phyloP scores from a whole-genome alignment of 1,140 invertebrate genomes.

The Nebria ingens region DNA sequence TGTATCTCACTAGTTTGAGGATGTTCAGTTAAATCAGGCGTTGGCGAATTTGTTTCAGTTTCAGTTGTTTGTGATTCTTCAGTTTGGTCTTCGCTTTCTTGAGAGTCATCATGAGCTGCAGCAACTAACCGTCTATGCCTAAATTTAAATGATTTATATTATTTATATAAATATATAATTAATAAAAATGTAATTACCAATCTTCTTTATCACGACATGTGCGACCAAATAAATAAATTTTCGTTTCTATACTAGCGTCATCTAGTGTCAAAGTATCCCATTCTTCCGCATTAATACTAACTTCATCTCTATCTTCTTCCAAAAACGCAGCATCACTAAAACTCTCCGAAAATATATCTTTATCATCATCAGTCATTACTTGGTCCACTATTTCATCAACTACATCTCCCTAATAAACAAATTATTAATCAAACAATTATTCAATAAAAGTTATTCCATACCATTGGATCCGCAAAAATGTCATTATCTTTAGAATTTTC shows the following conservation, averaged over 20 bases:
- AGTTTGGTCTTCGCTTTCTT: conserved; percentile 26
- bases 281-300: conserved; percentile 16
- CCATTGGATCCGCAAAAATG: neutral
- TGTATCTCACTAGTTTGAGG: neutral
- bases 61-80: conserved; percentile 29
- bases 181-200: conserved; percentile 45
- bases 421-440: too few relatives aligned
- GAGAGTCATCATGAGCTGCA: conserved; percentile 24
- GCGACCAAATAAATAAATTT: conserved; percentile 64
- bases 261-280: conserved; percentile 6
- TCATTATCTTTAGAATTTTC: conserved; percentile 11
- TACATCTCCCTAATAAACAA: neutral
- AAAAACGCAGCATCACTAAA: conserved; percentile 25
- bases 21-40: neutral
- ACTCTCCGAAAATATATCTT: conserved; percentile 14
- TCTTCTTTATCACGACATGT: conserved; percentile 81
- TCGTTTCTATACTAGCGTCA: conserved; percentile 25
- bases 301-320: conserved; percentile 28
- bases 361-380: conserved; percentile 20
- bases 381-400: conserved; percentile 16
- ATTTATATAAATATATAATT: conserved; percentile 22
- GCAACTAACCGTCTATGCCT: neutral
- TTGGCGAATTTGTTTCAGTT: neutral
- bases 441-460: too few relatives aligned
- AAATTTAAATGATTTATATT: neutral